Conservation (phyloP, 2,888 invertebrate genomes). For the Charanyca ferruginea region DNA sequence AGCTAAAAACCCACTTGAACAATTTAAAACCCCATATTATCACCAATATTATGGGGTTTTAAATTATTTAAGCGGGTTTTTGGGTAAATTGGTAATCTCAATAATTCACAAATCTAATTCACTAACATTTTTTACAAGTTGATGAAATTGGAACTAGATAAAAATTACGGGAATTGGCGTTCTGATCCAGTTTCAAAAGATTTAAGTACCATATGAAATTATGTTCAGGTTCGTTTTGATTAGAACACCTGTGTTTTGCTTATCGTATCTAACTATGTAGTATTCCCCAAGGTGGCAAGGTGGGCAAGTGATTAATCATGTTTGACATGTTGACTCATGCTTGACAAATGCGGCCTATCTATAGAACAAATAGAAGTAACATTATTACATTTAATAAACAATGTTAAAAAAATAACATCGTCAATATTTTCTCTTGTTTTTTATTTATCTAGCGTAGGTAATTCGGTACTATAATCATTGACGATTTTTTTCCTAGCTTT, state of each 20-base stretch:
- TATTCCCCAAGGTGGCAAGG: conserved; percentile 27
- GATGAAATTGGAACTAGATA: too few species aligned
- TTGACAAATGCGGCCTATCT: conserved; percentile 15
- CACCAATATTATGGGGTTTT: conserved; percentile 13
- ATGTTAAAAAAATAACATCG: background rate
- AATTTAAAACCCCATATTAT: too few species aligned
- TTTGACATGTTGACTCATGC: conserved; percentile 29
- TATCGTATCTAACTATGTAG: conserved; percentile 8
- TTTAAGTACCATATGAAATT: background rate
- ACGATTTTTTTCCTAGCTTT: too few species aligned
- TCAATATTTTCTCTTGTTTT: too few species aligned
- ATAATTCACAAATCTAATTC: too few species aligned
- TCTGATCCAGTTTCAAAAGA: too few species aligned
- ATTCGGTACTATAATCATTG: too few species aligned
- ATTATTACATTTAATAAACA: background rate
- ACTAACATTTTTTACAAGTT: too few species aligned
- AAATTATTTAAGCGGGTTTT: conserved; percentile 16
- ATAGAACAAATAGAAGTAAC: background rate
- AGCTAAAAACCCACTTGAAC: too few species aligned
- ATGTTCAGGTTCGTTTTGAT: conserved; percentile 1
- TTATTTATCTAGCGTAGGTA: too few species aligned
- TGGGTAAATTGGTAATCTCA: background rate
- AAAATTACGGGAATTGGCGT: too few species aligned
- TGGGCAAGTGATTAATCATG: conserved; percentile 29
- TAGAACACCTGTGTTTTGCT: conserved; percentile 3